phyloP scores from a whole-genome alignment of 1,140 invertebrate genomes.

The Aricia agestis region DNA sequence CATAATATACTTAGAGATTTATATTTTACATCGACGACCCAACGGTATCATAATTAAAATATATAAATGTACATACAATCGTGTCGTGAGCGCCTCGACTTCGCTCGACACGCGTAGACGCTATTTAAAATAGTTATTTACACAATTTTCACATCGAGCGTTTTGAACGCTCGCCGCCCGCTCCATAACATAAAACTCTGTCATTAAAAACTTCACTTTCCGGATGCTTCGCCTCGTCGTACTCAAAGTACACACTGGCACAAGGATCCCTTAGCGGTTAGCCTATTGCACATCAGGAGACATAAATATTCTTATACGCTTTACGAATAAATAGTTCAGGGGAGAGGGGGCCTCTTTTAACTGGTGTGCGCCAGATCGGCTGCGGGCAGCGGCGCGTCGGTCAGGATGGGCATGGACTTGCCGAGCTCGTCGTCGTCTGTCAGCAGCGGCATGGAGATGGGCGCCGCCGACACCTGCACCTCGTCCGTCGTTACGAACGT shows the following conservation, averaged over 20 bases:
- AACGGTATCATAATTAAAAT: constrained; percentile 63
- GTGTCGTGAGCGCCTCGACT: constrained; percentile 40
- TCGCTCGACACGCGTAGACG: constrained; percentile 25
- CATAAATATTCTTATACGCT: constrained; percentile 13
- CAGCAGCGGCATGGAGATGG: constrained; percentile 62
- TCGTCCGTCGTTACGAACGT: constrained; percentile 44
- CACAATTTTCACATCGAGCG: constrained; percentile 31
- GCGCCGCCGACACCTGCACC: constrained; percentile 36
- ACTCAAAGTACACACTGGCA: constrained; percentile 17
- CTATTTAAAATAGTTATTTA: constrained; percentile 31
- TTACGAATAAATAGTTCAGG: constrained; percentile 18
- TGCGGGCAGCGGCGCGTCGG: constrained; percentile 55
- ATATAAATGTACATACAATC: constrained; percentile 71
- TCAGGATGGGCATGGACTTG: constrained; percentile 49
- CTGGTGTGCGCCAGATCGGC: constrained; percentile 40
- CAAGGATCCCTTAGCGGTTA: constrained; percentile 6
- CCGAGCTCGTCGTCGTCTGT: constrained; percentile 47
- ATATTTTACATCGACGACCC: constrained; percentile 69
- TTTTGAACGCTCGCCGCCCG: constrained; percentile 32
- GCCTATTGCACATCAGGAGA: constrained; percentile 20
- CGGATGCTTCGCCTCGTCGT: background rate
- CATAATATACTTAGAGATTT: constrained; percentile 62
- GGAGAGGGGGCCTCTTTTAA: constrained; percentile 26
- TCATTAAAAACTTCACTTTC: background rate
- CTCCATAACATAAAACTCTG: background rate